Percentiles rank a stretch among this genome's conserved stretches.
Conservation (phyloP, 2,888 invertebrate species). For the Diloba caeruleocephala region DNA sequence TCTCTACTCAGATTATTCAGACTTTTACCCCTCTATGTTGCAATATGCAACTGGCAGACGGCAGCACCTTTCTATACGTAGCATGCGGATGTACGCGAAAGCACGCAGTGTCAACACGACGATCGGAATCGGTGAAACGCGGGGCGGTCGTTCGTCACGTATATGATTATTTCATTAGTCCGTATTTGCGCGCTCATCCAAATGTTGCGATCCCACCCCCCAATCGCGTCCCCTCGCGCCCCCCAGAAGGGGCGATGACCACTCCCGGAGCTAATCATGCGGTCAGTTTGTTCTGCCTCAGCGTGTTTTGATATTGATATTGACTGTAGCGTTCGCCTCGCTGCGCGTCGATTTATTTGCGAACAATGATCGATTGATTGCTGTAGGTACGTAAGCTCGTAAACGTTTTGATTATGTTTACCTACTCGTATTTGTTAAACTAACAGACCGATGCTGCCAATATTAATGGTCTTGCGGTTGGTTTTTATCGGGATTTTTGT, state of each 20-base stretch:
- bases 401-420: conserved; percentile 88
- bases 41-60: conserved; percentile 47
- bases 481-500: conserved; percentile 62
- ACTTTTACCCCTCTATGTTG: conserved; percentile 7
- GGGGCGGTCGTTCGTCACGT: conserved; percentile 82
- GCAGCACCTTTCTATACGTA: conserved; percentile 58
- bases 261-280: conserved; percentile 88
- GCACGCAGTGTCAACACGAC: conserved; percentile 74
- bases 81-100: conserved; percentile 50
- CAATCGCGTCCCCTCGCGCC: conserved; percentile 37
- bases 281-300: conserved; percentile 89
- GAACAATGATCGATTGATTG: conserved; percentile 89
- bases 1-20: conserved; percentile 16
- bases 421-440: conserved; percentile 79
- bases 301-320: conserved; percentile 89
- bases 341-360: conserved; percentile 88
- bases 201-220: conserved; percentile 73
- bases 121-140: conserved; percentile 76
- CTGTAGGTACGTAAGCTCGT: conserved; percentile 81
- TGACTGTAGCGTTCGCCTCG: conserved; percentile 85
- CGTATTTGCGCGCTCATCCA: conserved; percentile 87
- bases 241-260: conserved; percentile 79
- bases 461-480: conserved; percentile 61
- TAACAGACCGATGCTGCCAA: conserved; percentile 69
- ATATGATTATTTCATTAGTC: conserved; percentile 89